Base-by-base conservation (phyloP, 2,113 vertebrate genomes). In the Brachypodius melanocephalos region DNA sequence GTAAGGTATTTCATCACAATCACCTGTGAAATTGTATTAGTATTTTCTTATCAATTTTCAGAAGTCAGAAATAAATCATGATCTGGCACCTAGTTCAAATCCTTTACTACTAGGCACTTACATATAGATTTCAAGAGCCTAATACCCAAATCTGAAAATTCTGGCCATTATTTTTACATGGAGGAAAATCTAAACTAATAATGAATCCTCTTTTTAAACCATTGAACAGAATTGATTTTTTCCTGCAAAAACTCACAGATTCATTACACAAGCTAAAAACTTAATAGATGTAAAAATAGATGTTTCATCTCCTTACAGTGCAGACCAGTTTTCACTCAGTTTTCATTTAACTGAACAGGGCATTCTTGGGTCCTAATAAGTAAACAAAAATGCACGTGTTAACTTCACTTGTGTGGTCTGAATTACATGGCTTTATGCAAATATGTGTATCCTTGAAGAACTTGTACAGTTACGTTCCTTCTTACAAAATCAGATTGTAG, bases 1-100 rank as follows among this genome's bases (percentile, higher is more conserved):
- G 25, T 74, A 95, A 91, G 19, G 21, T 55, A 59, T 85, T 97
- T 85, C 18, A 73, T 19, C 46, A 75, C 85, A 94, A 43, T 75
- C 68, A 89, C 13, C 32, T 80, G 40, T 89, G 86, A 87, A 97
- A 95, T 55, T 45, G 6, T 85, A 76, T 95, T 93, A 92, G 29
- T 69, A 73, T 73, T 81, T 79, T 75, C 69, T 96, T 85, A 75
- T 26, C 63, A 26, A n/a, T 57, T 82, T 85, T 87, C 62, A 51
- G 45, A 92, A 81, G 51, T 74, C 51, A 43, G 25, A 74, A 87
- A 75, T 74, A 74, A 89, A 52, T 45, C 66, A 73, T 26, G 43
- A 79, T 46, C 31, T 61, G 16, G 76, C 68, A 90, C 48, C 82
- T 62, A 66, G 40, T 72, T 88, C 31, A 58, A 89, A 77, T 61